Base-by-base conservation (phyloP, 2,113 vertebrate genomes). In the Eupsittula cactorum region DNA sequence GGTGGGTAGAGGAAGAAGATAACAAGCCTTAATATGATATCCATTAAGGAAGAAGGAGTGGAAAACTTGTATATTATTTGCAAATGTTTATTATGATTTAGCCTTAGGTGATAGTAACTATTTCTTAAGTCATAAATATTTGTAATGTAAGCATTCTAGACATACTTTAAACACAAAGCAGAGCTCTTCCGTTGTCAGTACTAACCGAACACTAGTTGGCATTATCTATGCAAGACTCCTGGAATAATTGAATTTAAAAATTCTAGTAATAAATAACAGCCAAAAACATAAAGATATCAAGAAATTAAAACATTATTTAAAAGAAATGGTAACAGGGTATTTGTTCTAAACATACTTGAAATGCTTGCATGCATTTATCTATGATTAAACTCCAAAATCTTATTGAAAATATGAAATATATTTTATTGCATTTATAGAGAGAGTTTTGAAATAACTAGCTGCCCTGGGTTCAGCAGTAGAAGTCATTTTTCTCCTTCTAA, bases 1-100 rank as follows among this genome's bases (percentile, higher is more conserved):
- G 6, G 3, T 11, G 14, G 5, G 19, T 2, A 41, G 9, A 2
- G 10, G 7, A 19, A 68, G 3, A 68, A 60, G 8, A 71, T 1
- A 44, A 4, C n/a, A 67, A 85, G 11, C 2, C 50, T 18, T 60
- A 42, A 7, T 6, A 68, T 50, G 33, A 71, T 13, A 31, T 5
- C 65, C 2, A 31, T 13, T 64, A 73, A 68, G 6, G 29, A 1
- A 78, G 6, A 28, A 64, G 4, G 20, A 88, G 9, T 3, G 10
- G 11, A 80, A 76, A 75, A 33, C 42, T 6, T 55, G 16, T 69
- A 44, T 33, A 42, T 39, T 50, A 16, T n/a, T 64, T 86, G 37
- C 35, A 55, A 55, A 14, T 33, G 17, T 41, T 85, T 49, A 10
- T 44, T 68, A 29, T 55, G 33, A 23, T 55, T 55, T 29, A 88